Conservation (phyloP, 1,140 invertebrate species). For the Drosophila lini region DNA sequence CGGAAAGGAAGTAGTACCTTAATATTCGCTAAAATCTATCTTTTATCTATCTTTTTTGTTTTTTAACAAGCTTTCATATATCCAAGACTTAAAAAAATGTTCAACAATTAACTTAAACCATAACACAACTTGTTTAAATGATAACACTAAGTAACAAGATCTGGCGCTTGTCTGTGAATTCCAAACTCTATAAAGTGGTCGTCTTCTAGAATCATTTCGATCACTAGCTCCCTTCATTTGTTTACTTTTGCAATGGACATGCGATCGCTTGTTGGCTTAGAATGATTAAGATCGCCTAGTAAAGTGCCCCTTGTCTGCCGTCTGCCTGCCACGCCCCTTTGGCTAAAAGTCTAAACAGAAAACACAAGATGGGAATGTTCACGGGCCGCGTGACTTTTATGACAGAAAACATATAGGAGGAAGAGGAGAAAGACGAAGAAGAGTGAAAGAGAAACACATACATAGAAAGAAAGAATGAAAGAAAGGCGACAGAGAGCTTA, state of each 20-base stretch:
- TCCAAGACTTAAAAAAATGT: not conserved
- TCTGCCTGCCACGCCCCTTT: slow-evolving; percentile 17
- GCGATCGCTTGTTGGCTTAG: slow-evolving; percentile 13
- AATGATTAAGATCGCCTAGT: slow-evolving; percentile 19
- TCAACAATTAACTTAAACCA: not conserved
- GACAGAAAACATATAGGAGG: slow-evolving; percentile 55
- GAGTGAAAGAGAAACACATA: not conserved
- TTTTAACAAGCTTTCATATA: not conserved
- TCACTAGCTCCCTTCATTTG: not conserved
- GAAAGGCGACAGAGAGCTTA: slow-evolving; percentile 31
- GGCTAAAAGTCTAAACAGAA: slow-evolving; percentile 12
- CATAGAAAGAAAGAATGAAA: not conserved
- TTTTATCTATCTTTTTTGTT: not conserved
- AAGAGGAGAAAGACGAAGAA: slow-evolving; percentile 29
- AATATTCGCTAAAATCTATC: not conserved
- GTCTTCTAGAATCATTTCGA: not conserved
- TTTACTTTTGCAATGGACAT: slow-evolving; percentile 21
- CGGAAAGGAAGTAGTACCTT: not conserved
- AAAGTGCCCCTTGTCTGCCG: slow-evolving; percentile 14
- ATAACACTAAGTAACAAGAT: slow-evolving; percentile 6
- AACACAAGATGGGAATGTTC: slow-evolving; percentile 26
- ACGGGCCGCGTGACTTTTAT: slow-evolving; percentile 64
- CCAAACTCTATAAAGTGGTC: not conserved
- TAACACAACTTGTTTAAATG: not conserved
- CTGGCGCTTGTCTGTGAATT: not conserved